Base-by-base conservation (phyloP, 2,888 invertebrate species). In the Troides oblongomaculatus region DNA sequence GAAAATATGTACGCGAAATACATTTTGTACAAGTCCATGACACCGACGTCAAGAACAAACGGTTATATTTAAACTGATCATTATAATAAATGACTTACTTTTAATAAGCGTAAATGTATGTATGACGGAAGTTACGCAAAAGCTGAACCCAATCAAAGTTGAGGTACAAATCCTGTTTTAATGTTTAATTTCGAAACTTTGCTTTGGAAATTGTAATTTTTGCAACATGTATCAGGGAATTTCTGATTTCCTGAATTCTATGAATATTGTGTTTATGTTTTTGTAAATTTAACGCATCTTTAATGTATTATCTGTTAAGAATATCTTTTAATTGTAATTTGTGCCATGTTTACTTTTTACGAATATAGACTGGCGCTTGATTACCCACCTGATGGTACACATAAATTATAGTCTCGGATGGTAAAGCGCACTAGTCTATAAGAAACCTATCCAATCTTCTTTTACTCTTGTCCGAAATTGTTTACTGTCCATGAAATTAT, bases 141-240 rank as follows among this genome's bases (percentile, higher is more conserved):
- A 23, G 43, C 56, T 62, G n/a, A 62, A 62, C 39, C 66, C 61
- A 61, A 62, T 66, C 66, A 62, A 66, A 66, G 61, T 66, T 66
- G 53, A 56, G 61, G 23, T 66, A 61, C 21, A 17, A 66, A 62
- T 62, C 61, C 25, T 23, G 61, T 56, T 43, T 61, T 53, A 56
- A 67, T 62, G 25, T 66, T 53, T 23, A 56, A 61, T 61, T 61
- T 39, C 56, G 2, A 10, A 67, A 67, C 39, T 62, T 67, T 39
- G 17, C 53, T 67, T 62, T 62, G 56, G 14, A 62, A 39, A 43
- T 67, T 39, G 17, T 30, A 59, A 43, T 56, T 39, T 66, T 53
- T 43, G n/a, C 21, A 17, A 60, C 14, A 50, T 18, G 5, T 50
- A 25, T 60, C n/a, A 17, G 46, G 25, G 39, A 64, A 60, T 56